A percentile compares a stretch with the other conserved stretches of the same genome.
phyloP scores from a whole-genome alignment of 2,888 invertebrate species.

The Spisula subtruncata region DNA sequence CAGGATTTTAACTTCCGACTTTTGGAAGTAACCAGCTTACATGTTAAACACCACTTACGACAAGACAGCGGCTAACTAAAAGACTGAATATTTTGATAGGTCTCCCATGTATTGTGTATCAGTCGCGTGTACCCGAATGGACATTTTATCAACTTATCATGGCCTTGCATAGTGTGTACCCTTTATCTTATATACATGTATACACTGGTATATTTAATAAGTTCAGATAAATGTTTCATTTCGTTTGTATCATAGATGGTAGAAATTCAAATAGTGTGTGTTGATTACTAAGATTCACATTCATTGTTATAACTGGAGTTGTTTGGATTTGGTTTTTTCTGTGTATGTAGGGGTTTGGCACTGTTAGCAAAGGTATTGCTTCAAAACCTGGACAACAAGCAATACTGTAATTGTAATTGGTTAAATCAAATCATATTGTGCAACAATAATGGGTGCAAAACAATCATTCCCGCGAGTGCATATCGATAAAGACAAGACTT shows the following conservation, averaged over 20 bases:
- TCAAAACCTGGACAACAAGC: background rate
- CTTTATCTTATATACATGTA: background rate
- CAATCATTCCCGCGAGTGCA: slow-evolving; percentile 61
- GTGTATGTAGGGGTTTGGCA: background rate
- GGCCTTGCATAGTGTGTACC: background rate
- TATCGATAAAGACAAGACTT: slow-evolving; percentile 51
- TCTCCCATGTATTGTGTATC: no score
- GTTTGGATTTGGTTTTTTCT: background rate
- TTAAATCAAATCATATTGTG: background rate
- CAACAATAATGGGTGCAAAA: slow-evolving; percentile 60
- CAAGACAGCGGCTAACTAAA: no score
- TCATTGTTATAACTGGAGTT: background rate
- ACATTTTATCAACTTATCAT: background rate
- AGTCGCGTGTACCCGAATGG: no score
- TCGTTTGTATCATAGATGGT: background rate
- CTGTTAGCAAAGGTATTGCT: no score
- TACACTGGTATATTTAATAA: background rate
- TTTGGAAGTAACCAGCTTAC: no score
- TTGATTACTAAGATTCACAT: background rate
- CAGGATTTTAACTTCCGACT: no score
- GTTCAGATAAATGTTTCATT: background rate
- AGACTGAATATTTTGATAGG: no score
- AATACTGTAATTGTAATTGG: background rate
- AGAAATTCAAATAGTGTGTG: background rate
- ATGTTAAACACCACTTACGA: no score